Evolutionary conservation across 30 jellyfish, hydroid and myxozoan genomes (phyloP), one percentile per base, ranked within the genome.

Genomic region (Pelagia noctiluca): DNA sequence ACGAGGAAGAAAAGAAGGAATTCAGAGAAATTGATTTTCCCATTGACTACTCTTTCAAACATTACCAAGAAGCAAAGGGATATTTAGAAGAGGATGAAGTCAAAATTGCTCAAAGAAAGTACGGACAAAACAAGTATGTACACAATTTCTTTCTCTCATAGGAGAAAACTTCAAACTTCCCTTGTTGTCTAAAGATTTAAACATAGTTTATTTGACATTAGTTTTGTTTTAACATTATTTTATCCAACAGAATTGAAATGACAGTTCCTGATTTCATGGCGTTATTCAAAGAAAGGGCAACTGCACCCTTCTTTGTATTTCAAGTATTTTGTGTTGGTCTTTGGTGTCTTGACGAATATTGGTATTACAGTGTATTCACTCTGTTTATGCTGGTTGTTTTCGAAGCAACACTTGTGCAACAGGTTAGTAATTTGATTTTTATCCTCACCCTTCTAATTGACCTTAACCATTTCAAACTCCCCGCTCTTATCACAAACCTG

Each of bases 291-390:
- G 99, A 95, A 65, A 92, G 99, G 29, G 99, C 99, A 71, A 89
- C 97, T 48, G 99, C 99, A 4, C 99, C 99, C n/a, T 95, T 95
- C 74, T 95, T 95, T 89, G 99, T 95, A 16, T 95, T 95, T 50
- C 99, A 95, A 95, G 99, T 95, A 16, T 95, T 95, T 65, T 95
- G 99, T 76, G 99, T 95, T 77, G 97, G 97, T 1, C 89, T 95
- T 13, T 95, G 99, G 99, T 95, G 99, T 60, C 73, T 95, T 10
- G 99, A 95, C 75, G 99, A 95, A 50, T 95, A 95, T 74, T 95
- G 99, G 99, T 95, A 95, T 63, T 95, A 95, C 77, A 83, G 97
- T 47, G 81, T 95, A 34, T 95, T 95, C 78, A 95, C 99, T 1
- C 63, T 95, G 67, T 66, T 87, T 28, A 95, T 95, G 99, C 50